Conservation (phyloP, 2,113 vertebrate genomes). For the Vulpes vulpes region DNA sequence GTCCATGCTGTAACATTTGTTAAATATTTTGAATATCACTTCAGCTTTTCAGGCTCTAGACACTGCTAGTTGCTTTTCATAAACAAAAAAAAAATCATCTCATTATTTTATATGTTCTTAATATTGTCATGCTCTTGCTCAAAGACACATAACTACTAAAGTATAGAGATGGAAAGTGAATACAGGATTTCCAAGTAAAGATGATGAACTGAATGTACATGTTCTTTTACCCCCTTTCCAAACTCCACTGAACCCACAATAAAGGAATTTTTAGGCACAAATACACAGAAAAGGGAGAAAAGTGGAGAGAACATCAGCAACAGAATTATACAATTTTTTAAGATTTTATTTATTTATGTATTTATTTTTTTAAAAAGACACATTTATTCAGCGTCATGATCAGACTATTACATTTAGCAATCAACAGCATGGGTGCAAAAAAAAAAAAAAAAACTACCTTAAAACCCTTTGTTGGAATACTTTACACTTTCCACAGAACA, state of each 20-base stretch:
- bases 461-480: too few species aligned
- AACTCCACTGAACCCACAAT: background rate
- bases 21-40: background rate
- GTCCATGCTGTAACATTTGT: background rate
- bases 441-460: too few species aligned
- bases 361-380: background rate
- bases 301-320: background rate
- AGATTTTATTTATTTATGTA: too few species aligned
- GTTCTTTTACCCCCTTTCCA: background rate
- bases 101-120: background rate
- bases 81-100: background rate
- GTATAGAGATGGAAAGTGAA: constrained; percentile 1
- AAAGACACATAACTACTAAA: background rate
- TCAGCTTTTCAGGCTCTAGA: background rate
- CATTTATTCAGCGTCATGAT: too few species aligned
- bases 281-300: background rate
- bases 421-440: too few species aligned
- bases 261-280: background rate
- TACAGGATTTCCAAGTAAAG: background rate
- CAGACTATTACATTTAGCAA: too few species aligned
- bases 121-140: background rate
- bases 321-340: background rate
- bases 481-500: too few species aligned
- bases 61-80: background rate
- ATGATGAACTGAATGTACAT: background rate